phyloP scores from a whole-genome alignment of 1,140 invertebrate genomes.

The Hermetia illucens region DNA sequence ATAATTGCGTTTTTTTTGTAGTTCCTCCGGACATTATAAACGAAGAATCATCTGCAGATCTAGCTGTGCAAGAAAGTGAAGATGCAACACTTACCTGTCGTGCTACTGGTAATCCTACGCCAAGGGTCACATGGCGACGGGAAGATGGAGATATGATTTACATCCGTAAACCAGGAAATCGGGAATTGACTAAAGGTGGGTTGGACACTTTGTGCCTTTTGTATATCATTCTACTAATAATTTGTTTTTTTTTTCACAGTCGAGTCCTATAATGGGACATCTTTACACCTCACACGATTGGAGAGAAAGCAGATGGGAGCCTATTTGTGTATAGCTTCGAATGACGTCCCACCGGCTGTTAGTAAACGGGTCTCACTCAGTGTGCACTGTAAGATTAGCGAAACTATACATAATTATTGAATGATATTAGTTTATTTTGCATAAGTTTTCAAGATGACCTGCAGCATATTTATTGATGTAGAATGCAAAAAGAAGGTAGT shows the following conservation, averaged over 20 bases:
- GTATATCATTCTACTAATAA: not conserved
- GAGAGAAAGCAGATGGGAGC: slow-evolving; percentile 75
- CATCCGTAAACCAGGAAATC: slow-evolving; percentile 42
- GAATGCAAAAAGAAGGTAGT: too few relatives aligned
- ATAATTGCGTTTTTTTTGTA: too few relatives aligned
- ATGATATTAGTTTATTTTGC: too few relatives aligned
- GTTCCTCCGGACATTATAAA: slow-evolving; percentile 64
- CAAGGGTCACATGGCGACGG: slow-evolving; percentile 52
- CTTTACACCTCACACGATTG: slow-evolving; percentile 54
- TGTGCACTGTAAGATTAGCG: slow-evolving; percentile 87
- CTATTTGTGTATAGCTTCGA: slow-evolving; percentile 76
- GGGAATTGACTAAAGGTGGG: slow-evolving; percentile 47
- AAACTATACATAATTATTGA: too few relatives aligned
- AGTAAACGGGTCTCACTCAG: slow-evolving; percentile 73
- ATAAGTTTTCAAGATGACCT: too few relatives aligned
- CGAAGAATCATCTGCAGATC: slow-evolving; percentile 59
- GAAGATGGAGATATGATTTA: slow-evolving; percentile 56
- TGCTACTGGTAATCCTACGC: slow-evolving; percentile 57
- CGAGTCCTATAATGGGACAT: slow-evolving; percentile 57
- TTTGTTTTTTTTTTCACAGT: slow-evolving; percentile 34
- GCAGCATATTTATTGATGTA: too few relatives aligned
- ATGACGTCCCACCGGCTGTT: slow-evolving; percentile 77
- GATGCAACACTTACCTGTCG: slow-evolving; percentile 68
- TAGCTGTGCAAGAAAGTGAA: slow-evolving; percentile 63
- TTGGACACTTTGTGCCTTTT: not conserved